phyloP scores from a whole-genome alignment of 2,888 invertebrate genomes.

The Zhengitettix transpicula region DNA sequence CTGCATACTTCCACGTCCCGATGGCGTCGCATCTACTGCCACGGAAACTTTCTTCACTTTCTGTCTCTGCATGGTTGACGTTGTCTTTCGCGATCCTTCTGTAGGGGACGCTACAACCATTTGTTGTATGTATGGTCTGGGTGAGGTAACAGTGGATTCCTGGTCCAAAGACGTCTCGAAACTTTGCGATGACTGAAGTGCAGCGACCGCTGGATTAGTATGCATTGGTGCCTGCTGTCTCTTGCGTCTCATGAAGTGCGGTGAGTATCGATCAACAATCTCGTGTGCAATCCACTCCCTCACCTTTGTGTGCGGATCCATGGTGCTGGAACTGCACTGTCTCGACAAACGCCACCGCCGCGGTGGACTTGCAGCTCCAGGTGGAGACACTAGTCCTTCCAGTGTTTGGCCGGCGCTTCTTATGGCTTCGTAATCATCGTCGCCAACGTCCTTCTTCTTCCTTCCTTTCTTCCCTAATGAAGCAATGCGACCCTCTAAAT shows the following conservation, averaged over 20 bases:
- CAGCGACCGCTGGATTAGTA: neutral
- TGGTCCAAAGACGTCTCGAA: neutral
- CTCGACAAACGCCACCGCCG: conserved; percentile 46
- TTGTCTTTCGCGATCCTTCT: neutral
- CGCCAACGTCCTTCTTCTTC: neutral
- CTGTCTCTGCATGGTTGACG: neutral
- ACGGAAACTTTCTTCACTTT: conserved; percentile 49
- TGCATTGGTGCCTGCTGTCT: neutral
- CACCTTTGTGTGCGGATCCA: conserved; percentile 74
- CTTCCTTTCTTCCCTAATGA: neutral
- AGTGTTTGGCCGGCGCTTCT: neutral
- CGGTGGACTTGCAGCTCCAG: conserved; percentile 29
- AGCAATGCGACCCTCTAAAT: neutral
- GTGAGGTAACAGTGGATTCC: neutral
- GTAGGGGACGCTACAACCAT: neutral
- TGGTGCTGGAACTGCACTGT: conserved; percentile 61
- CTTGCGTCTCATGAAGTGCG: neutral
- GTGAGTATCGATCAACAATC: neutral
- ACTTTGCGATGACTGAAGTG: neutral
- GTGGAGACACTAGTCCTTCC: neutral
- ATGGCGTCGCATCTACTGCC: conserved; percentile 61
- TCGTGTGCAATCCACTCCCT: conserved; percentile 74
- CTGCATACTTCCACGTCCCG: conserved; percentile 48
- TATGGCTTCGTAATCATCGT: conserved; percentile 10
- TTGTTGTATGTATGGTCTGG: neutral